Conservation (phyloP, 2,888 invertebrate species). For the Itoplectis maculator region DNA sequence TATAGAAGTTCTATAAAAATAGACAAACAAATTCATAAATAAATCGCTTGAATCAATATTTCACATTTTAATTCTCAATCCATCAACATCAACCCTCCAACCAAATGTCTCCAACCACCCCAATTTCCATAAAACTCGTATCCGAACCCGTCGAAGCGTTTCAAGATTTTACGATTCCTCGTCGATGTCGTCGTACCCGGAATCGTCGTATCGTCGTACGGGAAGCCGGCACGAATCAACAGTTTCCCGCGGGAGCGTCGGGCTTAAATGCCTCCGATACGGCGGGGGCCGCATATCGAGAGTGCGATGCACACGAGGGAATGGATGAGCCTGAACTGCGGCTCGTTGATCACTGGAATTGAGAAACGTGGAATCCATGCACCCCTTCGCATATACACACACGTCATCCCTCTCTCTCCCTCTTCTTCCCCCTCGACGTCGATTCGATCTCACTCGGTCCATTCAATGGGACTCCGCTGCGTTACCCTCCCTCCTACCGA, state of each 20-base stretch:
- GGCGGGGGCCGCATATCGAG: not conserved
- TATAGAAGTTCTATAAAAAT: too few relatives aligned
- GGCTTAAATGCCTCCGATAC: slow-evolving; percentile 8
- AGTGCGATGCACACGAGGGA: not conserved
- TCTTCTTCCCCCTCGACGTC: not conserved
- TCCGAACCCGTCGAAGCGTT: not conserved
- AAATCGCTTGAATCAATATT: too few relatives aligned
- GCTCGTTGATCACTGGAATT: slow-evolving; percentile 61
- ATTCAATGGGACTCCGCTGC: slow-evolving; percentile 52
- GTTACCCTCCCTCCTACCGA: not conserved
- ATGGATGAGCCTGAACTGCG: slow-evolving; percentile 7
- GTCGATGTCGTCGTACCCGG: not conserved
- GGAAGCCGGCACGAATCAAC: not conserved
- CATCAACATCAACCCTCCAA: too few relatives aligned
- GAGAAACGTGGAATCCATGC: slow-evolving; percentile 57
- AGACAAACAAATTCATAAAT: too few relatives aligned
- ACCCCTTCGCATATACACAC: too few relatives aligned
- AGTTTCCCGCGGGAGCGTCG: slow-evolving; percentile 16
- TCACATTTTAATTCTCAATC: too few relatives aligned
- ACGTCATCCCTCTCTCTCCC: too few relatives aligned
- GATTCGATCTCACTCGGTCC: slow-evolving; percentile 47
- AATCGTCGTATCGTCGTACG: too few relatives aligned
- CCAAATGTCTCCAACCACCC: too few relatives aligned
- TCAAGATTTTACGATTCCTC: not conserved
- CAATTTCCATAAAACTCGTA: not conserved